Conservation (phyloP, 2,888 invertebrate species). For the Acanthosoma haemorrhoidale region DNA sequence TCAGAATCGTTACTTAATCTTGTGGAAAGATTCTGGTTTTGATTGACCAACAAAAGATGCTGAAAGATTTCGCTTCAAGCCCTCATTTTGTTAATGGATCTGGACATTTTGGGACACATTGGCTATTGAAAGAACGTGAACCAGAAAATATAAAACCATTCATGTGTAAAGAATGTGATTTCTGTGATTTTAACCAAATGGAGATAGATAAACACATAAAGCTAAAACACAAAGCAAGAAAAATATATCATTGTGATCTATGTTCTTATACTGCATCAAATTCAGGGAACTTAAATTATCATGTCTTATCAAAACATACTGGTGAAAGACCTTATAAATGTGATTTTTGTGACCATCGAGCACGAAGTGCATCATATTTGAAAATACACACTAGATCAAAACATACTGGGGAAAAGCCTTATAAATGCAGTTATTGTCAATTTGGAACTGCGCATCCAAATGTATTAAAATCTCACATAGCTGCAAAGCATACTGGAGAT, state of each 20-base stretch:
- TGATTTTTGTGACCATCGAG: conserved; percentile 16
- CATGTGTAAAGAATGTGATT: neutral
- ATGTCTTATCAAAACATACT: conserved; percentile 9
- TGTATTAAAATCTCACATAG: conserved; percentile 12
- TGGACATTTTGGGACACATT: conserved; percentile 1
- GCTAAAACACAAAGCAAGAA: neutral
- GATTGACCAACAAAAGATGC: no score
- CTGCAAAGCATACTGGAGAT: conserved; percentile 20
- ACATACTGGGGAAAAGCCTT: conserved; percentile 21
- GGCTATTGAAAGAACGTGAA: neutral
- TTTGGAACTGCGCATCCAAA: conserved; percentile 17
- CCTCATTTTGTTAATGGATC: neutral
- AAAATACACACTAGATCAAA: conserved; percentile 14
- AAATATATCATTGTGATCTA: neutral
- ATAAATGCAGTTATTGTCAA: neutral
- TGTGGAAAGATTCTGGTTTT: neutral
- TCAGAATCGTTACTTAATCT: neutral
- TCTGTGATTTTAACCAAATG: neutral
- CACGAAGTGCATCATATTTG: conserved; percentile 5
- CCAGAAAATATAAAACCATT: neutral
- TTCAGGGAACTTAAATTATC: conserved; percentile 14
- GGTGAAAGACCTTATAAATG: conserved; percentile 24
- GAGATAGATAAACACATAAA: neutral
- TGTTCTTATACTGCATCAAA: conserved; percentile 12
- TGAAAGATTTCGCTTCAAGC: neutral